A percentile compares a stretch with the other conserved stretches of the same genome.
These are phyloP conservation scores for Noctuana brunneofusca DNA, from an alignment of 2,888 invertebrate genomes.

Conservation along the genomic window DNA sequence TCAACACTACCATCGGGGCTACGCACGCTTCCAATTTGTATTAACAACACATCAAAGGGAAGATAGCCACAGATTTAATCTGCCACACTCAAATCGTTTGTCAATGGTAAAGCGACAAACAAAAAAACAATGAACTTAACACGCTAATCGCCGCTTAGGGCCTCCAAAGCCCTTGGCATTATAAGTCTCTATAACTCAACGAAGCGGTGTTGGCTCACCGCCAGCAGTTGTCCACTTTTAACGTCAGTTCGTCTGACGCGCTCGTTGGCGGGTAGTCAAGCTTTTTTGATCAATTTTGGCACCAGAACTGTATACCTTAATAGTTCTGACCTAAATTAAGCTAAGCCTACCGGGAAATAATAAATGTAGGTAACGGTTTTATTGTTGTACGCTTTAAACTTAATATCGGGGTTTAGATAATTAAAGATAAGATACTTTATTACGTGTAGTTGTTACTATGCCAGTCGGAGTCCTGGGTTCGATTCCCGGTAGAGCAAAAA, in stretches of 20 bases:
- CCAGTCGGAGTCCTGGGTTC: too few relatives aligned
- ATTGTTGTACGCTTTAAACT: neutral
- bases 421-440: too few relatives aligned
- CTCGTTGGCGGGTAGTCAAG: conserved; percentile 34
- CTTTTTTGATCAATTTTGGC: conserved; percentile 34
- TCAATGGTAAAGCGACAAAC: neutral
- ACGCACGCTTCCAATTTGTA: too few relatives aligned
- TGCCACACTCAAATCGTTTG: too few relatives aligned
- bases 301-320: conserved; percentile 29
- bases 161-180: conserved; percentile 16
- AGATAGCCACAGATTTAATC: too few relatives aligned
- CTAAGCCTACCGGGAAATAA: conserved; percentile 19
- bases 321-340: conserved; percentile 33
- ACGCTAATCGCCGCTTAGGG: conserved; percentile 15
- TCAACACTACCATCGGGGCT: too few relatives aligned
- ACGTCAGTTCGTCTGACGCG: conserved; percentile 28
- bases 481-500: too few relatives aligned
- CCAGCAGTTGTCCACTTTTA: conserved; percentile 28
- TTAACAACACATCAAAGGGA: too few relatives aligned
- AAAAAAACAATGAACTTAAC: conserved; percentile 4
- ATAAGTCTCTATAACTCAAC: conserved; percentile 25
- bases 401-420: neutral
- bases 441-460: too few relatives aligned
- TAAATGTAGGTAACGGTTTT: neutral
- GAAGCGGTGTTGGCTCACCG: conserved; percentile 7